Base-by-base conservation (phyloP, 1,140 invertebrate species). In the Drosophila bocki region DNA sequence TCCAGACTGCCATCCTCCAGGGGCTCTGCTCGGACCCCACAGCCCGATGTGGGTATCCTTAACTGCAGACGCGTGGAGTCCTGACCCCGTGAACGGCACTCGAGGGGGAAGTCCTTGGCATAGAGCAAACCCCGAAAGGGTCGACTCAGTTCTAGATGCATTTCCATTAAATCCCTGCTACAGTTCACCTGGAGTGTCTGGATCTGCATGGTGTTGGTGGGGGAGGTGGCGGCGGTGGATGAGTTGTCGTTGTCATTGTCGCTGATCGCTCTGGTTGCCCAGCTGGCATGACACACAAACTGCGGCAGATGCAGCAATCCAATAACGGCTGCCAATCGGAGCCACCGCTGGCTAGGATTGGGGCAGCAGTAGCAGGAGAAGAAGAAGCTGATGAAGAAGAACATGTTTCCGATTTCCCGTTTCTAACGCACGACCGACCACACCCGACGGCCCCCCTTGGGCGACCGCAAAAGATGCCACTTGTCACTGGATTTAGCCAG, bases 41-140 rank as follows among this genome's bases (percentile, higher is more conserved):
- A 96, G 0, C 96, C 96, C 70, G 96, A 96, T 5, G 95, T 95
- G 19, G 95, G 94, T 37, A 96, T 81, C 19, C 93, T 93, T 4
- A 96, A 82, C 1, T 93, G 94, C 1, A 96, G 91, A 3, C 83
- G 86, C 8, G 86, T 86, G 37, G 92, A 86, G 45, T 93, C 91
- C 59, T 92, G 93, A 7, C 94, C 95, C 82, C 79, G 64, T 1
- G 93, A 91, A 11, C 94, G 93, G 79, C 96, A 96, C 80, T 95
- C 95, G 56, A 95, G 93, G 0, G 95, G 94, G 91, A 96, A 96
- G 60, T 96, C 95, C 88, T 95, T 95, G 37, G 95, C 95, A 76
- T 96, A 96, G 6, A 96, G 92, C 1, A 95, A 79, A 5, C 96
- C 96, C 68, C 95, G 95, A 92, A 96, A 96, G 0, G 95, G 94